phyloP scores from a whole-genome alignment of 53 echinoderm and acorn worm species.

The Astropecten irregularis region DNA sequence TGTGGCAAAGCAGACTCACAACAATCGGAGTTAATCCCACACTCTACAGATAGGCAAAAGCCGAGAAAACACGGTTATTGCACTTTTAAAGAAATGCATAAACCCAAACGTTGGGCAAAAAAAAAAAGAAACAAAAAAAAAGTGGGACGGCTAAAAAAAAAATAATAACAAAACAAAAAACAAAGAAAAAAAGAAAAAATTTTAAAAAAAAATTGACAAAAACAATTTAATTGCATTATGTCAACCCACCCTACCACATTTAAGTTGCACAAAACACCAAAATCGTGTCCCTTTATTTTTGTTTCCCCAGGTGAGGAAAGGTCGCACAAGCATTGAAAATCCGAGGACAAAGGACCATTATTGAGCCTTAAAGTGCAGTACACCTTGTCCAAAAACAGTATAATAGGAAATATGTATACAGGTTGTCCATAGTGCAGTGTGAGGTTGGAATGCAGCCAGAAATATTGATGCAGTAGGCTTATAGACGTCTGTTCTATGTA shows the following conservation, averaged over 20 bases:
- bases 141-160: too few species aligned
- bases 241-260: not conserved
- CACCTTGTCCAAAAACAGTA: too few species aligned
- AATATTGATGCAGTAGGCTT: too few species aligned
- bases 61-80: slow-evolving; percentile 23
- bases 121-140: too few species aligned
- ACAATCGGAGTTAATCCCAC: slow-evolving; percentile 19
- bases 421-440: too few species aligned
- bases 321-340: not conserved
- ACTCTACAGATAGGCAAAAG: not conserved
- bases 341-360: not conserved
- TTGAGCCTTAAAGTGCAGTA: not conserved
- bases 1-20: not conserved
- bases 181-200: too few species aligned
- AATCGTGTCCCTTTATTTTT: not conserved
- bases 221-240: not conserved
- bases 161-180: too few species aligned
- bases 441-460: too few species aligned
- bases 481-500: too few species aligned
- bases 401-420: too few species aligned
- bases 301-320: not conserved
- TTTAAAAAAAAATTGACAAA: too few species aligned
- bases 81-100: slow-evolving; percentile 33
- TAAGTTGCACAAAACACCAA: not conserved
- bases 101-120: too few species aligned